Base-by-base conservation (phyloP, 2,888 invertebrate species). In the Clunio marinus region DNA sequence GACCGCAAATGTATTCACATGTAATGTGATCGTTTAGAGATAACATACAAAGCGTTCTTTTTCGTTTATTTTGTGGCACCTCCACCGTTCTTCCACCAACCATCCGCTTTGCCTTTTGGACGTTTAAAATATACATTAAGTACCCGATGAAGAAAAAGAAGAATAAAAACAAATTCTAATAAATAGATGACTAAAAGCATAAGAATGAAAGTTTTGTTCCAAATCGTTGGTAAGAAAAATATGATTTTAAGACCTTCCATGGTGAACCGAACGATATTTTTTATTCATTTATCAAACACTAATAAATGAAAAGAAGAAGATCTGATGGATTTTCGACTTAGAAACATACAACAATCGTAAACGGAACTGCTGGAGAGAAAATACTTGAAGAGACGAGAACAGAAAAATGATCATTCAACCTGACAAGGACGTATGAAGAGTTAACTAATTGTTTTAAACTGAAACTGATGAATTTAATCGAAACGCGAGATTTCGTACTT, bases 11-110 rank as follows among this genome's bases (percentile, higher is more conserved):
- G 59, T 35, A 41, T 41, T 41, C 62, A 63, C 41, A 32, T 55
- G 66, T 66, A 66, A 66, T 32, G 55, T 66, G 66, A 66, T 66
- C 66, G 66, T 46, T 66, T 15, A 46, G 25, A 66, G 55, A 66
- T 55, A 66, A 66, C 66, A 51, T n/a, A 55, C 66, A 66, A 66
- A 46, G 55, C 66, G 22, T 22, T 22, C 22, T n/a, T n/a, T 32
- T 17, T 51, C 17, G 5, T 51, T 22, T 51, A 3, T 17, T 51
- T 51, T 45, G n/a, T n/a, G n/a, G n/a, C n/a, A n/a, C n/a, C n/a
- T n/a, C n/a, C 15, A 4, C 45, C 35, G 35, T 32, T 32, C 35
- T 32, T 32, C 13, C 35, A 45, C 13, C 45, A 45, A 45, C 13
- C 13, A 4, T 13, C 45, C n/a, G 45, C 13, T 45, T 17, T 45